Conservation (phyloP, 2,888 invertebrate species). For the Troilus luridus region DNA sequence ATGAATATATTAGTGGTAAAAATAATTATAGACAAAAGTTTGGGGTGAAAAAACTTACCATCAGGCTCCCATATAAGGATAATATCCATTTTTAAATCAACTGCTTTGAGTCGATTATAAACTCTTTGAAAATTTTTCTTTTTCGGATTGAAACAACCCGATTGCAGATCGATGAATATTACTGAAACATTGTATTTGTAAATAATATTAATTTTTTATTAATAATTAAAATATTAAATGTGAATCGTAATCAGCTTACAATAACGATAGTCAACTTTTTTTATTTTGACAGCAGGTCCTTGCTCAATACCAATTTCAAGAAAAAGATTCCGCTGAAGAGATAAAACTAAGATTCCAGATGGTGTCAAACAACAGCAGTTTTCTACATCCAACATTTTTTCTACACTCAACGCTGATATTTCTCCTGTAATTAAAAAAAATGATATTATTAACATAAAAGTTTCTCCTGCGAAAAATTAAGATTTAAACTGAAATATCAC, state of each 20-base stretch:
- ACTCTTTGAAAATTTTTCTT: constrained; percentile 68
- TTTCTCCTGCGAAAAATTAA: neutral
- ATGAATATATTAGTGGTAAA: neutral
- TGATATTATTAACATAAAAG: neutral
- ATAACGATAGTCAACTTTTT: constrained; percentile 54
- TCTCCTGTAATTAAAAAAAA: constrained; percentile 68
- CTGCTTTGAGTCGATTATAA: neutral
- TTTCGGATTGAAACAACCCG: constrained; percentile 70
- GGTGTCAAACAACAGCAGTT: constrained; percentile 72
- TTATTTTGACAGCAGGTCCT: constrained; percentile 60
- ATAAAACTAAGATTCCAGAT: constrained; percentile 72
- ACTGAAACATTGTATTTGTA: constrained; percentile 67
- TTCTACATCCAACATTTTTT: constrained; percentile 72
- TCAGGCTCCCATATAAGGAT: constrained; percentile 72
- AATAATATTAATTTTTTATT: neutral
- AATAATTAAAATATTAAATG: neutral
- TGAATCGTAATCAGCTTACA: constrained; percentile 43
- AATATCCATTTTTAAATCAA: constrained; percentile 59
- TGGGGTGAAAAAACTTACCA: constrained; percentile 66
- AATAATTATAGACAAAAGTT: neutral
- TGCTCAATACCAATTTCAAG: constrained; percentile 72
- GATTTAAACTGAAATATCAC: too few relatives aligned
- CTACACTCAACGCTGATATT: constrained; percentile 71
- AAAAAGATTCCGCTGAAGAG: constrained; percentile 71
- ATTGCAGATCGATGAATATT: constrained; percentile 72